Evolutionary conservation across 2,113 vertebrate genomes (phyloP).

Genomic region (Eptesicus fuscus): DNA sequence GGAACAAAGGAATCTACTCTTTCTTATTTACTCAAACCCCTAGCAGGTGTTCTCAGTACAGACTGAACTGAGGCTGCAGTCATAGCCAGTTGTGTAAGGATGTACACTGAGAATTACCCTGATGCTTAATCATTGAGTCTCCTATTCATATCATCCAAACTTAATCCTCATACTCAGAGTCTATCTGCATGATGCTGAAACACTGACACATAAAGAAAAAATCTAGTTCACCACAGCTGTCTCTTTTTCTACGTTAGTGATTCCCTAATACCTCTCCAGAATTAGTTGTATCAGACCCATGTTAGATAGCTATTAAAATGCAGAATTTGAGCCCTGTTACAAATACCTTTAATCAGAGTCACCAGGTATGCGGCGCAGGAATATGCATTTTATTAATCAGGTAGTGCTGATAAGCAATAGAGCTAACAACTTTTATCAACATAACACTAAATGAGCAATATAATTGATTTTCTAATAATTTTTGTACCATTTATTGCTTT

Average conservation of each 20-base stretch:
- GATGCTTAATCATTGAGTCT: not conserved
- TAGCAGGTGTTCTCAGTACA: not conserved
- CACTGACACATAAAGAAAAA: not conserved
- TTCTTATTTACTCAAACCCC: not conserved
- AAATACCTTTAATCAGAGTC: not conserved
- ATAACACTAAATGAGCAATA: not conserved
- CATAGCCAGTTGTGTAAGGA: not conserved
- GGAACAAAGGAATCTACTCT: not conserved
- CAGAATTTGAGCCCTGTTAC: not conserved
- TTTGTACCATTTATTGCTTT: not conserved
- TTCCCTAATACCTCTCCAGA: not conserved
- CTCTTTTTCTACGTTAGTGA: not conserved
- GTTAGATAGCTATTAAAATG: not conserved
- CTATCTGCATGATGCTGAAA: not conserved
- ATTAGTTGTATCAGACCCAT: not conserved
- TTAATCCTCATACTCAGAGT: not conserved
- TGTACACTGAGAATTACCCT: not conserved
- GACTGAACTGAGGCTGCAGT: not conserved
- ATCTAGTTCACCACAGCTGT: not conserved
- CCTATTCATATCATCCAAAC: not conserved
- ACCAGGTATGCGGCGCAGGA: not conserved
- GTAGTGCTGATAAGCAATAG: not conserved
- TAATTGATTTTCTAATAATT: not conserved
- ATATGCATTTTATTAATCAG: constrained; percentile 19
- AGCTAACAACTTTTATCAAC: not conserved